These are phyloP conservation scores for Diplodus puntazzo DNA, from an alignment of 2,797 vertebrate genomes.

Conservation along the genomic window DNA sequence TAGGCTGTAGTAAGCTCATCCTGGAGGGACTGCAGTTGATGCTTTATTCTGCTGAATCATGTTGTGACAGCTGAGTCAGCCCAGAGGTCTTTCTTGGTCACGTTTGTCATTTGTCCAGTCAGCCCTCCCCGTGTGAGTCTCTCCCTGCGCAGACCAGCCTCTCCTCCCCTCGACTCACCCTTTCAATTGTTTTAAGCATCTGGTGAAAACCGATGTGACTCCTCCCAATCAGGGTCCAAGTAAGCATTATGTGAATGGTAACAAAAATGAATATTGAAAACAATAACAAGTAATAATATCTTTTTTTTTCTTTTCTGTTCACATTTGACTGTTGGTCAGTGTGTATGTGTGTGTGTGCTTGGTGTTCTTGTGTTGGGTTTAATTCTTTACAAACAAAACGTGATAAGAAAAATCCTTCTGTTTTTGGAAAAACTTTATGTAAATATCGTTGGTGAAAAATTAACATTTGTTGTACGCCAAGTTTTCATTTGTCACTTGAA, in stretches of 20 bases:
- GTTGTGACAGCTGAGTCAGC: constrained; percentile 53
- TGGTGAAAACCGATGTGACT: constrained; percentile 80
- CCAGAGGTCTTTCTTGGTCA: constrained; percentile 48
- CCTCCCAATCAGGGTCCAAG: constrained; percentile 86
- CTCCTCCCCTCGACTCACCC: constrained; percentile 76
- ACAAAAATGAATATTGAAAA: constrained; percentile 80
- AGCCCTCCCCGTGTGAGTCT: constrained; percentile 21
- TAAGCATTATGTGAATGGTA: constrained; percentile 81
- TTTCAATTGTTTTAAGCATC: constrained; percentile 84
- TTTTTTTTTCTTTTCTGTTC: constrained; percentile 71
- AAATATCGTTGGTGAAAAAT: constrained; percentile 86
- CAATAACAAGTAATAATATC: constrained; percentile 84
- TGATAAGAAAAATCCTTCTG: constrained; percentile 76
- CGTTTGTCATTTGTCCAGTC: constrained; percentile 58
- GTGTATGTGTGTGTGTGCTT: constrained; percentile 81
- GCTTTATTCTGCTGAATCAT: constrained; percentile 61
- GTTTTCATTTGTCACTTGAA: constrained; percentile 86
- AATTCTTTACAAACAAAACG: constrained; percentile 79
- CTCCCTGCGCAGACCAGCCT: constrained; percentile 69
- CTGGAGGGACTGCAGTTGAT: constrained; percentile 37
- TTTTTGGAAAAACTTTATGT: constrained; percentile 84
- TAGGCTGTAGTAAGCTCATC: constrained; percentile 48
- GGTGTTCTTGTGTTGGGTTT: constrained; percentile 82
- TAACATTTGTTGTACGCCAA: constrained; percentile 82
- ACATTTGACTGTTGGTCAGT: constrained; percentile 85